phyloP scores from a whole-genome alignment of 2,888 invertebrate species.

The Scelioninae gen. 1 region DNA sequence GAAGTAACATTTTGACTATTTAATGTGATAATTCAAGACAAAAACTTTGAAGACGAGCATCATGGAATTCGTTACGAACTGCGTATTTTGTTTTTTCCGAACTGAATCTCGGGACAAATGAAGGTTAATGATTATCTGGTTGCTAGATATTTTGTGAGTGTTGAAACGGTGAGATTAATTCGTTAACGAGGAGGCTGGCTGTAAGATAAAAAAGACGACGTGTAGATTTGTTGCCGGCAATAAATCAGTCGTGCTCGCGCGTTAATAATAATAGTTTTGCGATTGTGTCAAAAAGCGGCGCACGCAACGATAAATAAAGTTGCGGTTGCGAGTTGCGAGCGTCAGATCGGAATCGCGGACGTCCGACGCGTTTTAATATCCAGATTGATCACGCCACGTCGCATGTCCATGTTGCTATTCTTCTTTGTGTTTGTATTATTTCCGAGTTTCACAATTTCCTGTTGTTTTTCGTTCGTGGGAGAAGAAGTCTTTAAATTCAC shows the following conservation, averaged over 20 bases:
- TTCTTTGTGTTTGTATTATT: conserved; percentile 50
- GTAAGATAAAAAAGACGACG: conserved; percentile 54
- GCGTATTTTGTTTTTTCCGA: conserved; percentile 33
- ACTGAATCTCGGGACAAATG: conserved; percentile 43
- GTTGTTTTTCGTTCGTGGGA: conserved; percentile 55
- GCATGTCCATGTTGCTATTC: conserved; percentile 48
- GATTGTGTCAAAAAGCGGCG: conserved; percentile 50
- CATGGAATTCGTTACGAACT: conserved; percentile 11
- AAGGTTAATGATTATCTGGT: conserved; percentile 64
- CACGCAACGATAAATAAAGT: conserved; percentile 49
- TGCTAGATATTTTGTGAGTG: conserved; percentile 45
- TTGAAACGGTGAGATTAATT: conserved; percentile 61
- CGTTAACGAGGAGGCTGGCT: conserved; percentile 41
- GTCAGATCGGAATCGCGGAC: conserved; percentile 29
- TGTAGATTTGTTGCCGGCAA: conserved; percentile 57
- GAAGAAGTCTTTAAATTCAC: conserved; percentile 27
- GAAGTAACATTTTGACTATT: too few species aligned
- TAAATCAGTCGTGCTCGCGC: conserved; percentile 52
- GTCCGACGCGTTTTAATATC: conserved; percentile 44
- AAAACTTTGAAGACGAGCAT: too few species aligned
- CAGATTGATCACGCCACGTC: conserved; percentile 62
- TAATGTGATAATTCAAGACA: too few species aligned
- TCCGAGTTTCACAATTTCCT: conserved; percentile 68
- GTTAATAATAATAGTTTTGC: conserved; percentile 59
- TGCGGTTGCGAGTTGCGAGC: conserved; percentile 2